These are phyloP conservation scores for Arrhamphus sclerolepis DNA, from an alignment of 2,797 vertebrate species.

Conservation along the genomic window DNA sequence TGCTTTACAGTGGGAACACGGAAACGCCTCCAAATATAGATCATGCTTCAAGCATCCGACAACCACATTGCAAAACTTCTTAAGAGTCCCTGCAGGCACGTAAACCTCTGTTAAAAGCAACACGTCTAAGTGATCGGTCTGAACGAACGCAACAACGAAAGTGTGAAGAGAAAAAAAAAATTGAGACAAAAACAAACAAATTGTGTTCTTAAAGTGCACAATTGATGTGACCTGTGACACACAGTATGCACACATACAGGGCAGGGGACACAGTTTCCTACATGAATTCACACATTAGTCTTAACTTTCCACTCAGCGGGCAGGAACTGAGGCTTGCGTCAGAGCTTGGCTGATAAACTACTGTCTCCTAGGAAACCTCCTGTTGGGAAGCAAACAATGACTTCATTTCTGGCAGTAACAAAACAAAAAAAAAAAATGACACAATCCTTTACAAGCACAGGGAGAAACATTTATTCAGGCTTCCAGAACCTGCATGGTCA, in stretches of 20 bases:
- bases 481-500: constrained; percentile 47
- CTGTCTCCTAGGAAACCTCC: constrained; percentile 82
- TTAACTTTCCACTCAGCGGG: constrained; percentile 71
- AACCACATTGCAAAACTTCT: constrained; percentile 35
- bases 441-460: constrained; percentile 61
- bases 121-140: too few species aligned
- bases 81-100: constrained; percentile 12
- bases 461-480: constrained; percentile 28
- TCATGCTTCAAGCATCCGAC: constrained; percentile 57
- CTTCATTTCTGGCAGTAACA: constrained; percentile 73
- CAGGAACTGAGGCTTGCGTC: constrained; percentile 75
- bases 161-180: too few species aligned
- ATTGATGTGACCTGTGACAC: constrained; percentile 34
- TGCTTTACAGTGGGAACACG: constrained; percentile 39
- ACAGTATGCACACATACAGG: constrained; percentile 45
- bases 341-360: constrained; percentile 79
- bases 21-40: constrained; percentile 55
- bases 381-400: constrained; percentile 86
- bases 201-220: too few species aligned
- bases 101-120: not conserved
- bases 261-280: constrained; percentile 58
- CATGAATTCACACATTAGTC: constrained; percentile 72
- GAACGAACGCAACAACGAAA: too few species aligned
- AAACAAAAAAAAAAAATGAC: constrained; percentile 13
- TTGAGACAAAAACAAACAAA: too few species aligned